These are phyloP conservation scores for Catocala fraxini DNA, from an alignment of 2,888 invertebrate species.

Conservation along the genomic window DNA sequence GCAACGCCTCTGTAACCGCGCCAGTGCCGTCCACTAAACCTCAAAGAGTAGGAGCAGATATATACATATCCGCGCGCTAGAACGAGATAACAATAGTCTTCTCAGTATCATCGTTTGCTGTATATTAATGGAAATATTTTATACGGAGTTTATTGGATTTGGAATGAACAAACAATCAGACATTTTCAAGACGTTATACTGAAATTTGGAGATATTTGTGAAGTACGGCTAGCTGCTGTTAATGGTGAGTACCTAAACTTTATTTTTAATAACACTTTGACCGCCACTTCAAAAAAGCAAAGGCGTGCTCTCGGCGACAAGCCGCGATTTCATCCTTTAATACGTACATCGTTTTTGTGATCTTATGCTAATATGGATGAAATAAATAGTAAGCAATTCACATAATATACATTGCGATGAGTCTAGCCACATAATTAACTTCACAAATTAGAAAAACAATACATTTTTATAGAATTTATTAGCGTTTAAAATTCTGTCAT, in stretches of 20 bases:
- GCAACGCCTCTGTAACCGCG: background rate
- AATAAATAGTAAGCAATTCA: no score
- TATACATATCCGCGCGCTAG: constrained; percentile 18
- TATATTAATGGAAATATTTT: constrained; percentile 52
- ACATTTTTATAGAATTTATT: no score
- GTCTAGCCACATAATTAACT: no score
- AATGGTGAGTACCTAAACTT: constrained; percentile 58
- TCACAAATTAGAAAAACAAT: no score
- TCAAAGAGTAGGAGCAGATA: constrained; percentile 27
- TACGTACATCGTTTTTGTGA: no score
- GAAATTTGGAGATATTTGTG: constrained; percentile 41
- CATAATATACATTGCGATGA: no score
- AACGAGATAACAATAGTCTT: constrained; percentile 38
- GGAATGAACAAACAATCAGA: constrained; percentile 49
- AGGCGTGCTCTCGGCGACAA: no score
- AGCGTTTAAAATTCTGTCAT: no score
- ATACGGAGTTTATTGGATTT: constrained; percentile 20
- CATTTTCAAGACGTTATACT: constrained; percentile 34
- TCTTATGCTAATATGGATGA: no score
- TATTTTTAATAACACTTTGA: no score
- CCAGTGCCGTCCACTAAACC: constrained; percentile 2
- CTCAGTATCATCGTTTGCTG: constrained; percentile 16
- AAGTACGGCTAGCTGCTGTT: constrained; percentile 47
- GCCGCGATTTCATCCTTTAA: no score
- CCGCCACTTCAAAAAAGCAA: no score